Conservation (phyloP, 2,888 invertebrate species). For the Limnephilus rhombicus region DNA sequence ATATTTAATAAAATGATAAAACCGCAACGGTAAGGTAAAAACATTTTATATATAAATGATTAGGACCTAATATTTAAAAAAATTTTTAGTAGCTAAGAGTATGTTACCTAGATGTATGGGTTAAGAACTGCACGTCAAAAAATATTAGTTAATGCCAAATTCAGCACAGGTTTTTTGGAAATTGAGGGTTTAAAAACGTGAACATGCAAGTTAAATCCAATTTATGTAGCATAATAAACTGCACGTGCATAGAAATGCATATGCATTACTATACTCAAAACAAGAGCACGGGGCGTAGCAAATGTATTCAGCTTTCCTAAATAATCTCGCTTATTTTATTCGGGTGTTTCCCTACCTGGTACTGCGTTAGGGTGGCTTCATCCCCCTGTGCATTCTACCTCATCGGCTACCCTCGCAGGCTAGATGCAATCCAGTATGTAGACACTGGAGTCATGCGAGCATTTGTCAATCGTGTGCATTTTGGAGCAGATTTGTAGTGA, state of each 20-base stretch:
- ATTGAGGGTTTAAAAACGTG: background rate
- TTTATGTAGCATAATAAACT: background rate
- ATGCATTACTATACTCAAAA: background rate
- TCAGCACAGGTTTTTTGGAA: background rate
- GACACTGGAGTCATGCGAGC: background rate
- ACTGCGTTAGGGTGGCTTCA: background rate
- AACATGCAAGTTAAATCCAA: background rate
- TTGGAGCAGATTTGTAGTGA: background rate
- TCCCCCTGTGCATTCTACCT: background rate
- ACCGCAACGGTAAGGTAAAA: too few relatives aligned
- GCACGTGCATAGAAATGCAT: constrained; percentile 32
- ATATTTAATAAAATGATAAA: too few relatives aligned
- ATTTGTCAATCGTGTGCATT: background rate
- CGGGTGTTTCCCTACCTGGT: background rate
- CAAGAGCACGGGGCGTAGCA: constrained; percentile 11
- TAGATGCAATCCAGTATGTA: background rate
- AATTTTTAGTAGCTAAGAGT: too few relatives aligned
- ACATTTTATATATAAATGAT: too few relatives aligned
- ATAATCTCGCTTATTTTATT: constrained; percentile 32
- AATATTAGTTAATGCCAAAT: background rate
- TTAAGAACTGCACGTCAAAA: background rate
- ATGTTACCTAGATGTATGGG: background rate
- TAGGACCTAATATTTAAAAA: too few relatives aligned
- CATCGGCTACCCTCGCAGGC: background rate
- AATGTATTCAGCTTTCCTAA: constrained; percentile 17